Conservation (phyloP, 2,113 vertebrate species). For the Irena cyanogastra region DNA sequence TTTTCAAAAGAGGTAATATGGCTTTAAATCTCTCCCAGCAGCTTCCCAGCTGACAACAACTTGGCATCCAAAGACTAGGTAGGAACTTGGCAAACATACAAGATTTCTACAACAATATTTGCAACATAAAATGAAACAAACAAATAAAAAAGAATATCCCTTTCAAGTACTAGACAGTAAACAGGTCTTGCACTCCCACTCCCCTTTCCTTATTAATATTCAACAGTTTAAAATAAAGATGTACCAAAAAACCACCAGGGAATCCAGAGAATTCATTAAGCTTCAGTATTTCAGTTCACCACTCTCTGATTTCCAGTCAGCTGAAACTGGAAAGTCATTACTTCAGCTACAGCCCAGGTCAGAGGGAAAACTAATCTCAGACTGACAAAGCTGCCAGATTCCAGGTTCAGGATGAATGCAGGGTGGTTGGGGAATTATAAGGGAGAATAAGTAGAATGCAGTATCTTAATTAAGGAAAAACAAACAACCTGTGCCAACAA, state of each 20-base stretch:
- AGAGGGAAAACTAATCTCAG: neutral
- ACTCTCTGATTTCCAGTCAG: conserved; percentile 48
- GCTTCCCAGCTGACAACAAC: conserved; percentile 73
- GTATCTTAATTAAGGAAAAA: conserved; percentile 1
- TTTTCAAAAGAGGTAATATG: neutral
- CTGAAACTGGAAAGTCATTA: conserved; percentile 49
- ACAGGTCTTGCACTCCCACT: conserved; percentile 55
- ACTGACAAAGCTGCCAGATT: neutral
- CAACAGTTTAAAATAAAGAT: conserved; percentile 67
- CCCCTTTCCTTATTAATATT: conserved; percentile 64
- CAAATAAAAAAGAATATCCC: neutral
- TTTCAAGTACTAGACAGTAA: conserved; percentile 55
- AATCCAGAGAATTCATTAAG: conserved; percentile 61
- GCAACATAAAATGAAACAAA: conserved; percentile 49
- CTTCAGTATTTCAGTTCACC: conserved; percentile 43
- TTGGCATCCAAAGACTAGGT: conserved; percentile 67
- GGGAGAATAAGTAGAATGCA: neutral
- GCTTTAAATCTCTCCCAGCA: conserved; percentile 20
- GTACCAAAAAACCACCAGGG: conserved; percentile 46
- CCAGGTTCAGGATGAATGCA: neutral
- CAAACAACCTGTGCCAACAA: neutral
- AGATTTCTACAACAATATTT: conserved; percentile 68
- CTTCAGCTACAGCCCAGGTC: conserved; percentile 22
- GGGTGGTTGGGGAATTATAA: neutral
- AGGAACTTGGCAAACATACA: conserved; percentile 58